Base-by-base conservation (phyloP, 2,113 vertebrate genomes). In the Oreochromis aureus region DNA sequence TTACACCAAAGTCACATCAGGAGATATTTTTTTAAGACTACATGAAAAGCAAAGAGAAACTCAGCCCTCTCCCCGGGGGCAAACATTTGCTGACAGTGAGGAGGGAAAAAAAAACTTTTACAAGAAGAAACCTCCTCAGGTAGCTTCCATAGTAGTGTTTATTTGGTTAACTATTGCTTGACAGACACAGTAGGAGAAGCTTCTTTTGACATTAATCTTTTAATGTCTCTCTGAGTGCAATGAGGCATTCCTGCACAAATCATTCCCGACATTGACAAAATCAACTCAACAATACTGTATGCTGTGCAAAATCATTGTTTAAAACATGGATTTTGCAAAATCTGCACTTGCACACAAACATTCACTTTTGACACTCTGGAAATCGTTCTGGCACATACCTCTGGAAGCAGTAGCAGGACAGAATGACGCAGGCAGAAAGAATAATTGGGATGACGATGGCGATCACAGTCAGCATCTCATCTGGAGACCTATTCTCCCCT, bases 331-430 rank as follows among this genome's bases (percentile, higher is more conserved):
- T 30, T 76, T 48, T 51, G 39, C 10, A 19, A 18, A 46, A 32
- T 51, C 10, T 51, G 24, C 4, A 30, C 44, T 30, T 18, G 27
- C 30, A 32, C 46, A 32, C 27, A 19, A 30, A 71, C n/a, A 51
- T 51, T 76, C 71, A 32, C 22, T 76, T 48, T 76, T 30, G 9
- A 48, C 12, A 58, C 24, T 58, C 22, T 58, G 19, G 5, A 44
- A 6, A 19, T 58, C 6, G 0, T 58, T 41, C 16, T 8, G n/a
- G 34, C 27, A 83, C 44, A 1, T 85, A 94, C 96, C 91, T 96
- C 58, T 82, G 92, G 78, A 96, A 91, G 82, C 95, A 94, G 91
- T 92, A 94, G 83, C 95, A 91, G 73, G 90, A 91, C 85, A 94
- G 59, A 7, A 95, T 36, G 63, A 97, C 32, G 8, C 18, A 94